phyloP scores from a whole-genome alignment of 1,140 invertebrate genomes.

The Trichonephila clavipes region DNA sequence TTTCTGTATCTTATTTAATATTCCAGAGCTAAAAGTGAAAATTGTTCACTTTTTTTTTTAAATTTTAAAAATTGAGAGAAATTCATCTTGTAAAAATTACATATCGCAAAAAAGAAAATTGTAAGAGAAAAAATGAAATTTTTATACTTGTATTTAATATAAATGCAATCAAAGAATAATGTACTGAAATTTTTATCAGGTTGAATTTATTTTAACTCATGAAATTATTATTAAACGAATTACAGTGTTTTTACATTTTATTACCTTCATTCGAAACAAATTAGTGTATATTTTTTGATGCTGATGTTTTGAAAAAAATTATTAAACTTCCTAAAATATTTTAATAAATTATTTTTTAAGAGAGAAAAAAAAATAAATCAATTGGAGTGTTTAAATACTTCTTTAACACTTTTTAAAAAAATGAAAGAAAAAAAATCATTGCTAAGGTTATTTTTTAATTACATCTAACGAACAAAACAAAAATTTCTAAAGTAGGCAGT shows the following conservation, averaged over 20 bases:
- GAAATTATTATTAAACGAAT: not conserved
- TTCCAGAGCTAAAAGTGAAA: constrained; percentile 1
- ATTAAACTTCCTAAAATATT: not conserved
- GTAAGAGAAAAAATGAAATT: not conserved
- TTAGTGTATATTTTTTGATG: constrained; percentile 5
- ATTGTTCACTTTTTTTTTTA: constrained; percentile 8
- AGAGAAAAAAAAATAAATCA: not conserved
- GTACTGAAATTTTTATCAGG: not conserved
- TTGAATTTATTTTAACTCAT: not conserved
- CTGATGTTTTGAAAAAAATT: not conserved
- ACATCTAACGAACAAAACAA: not conserved
- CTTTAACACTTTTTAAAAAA: not conserved
- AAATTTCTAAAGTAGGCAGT: not conserved
- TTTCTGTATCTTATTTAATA: constrained; percentile 52
- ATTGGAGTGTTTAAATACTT: not conserved
- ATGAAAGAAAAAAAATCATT: not conserved
- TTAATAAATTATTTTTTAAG: not conserved
- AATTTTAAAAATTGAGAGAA: not conserved
- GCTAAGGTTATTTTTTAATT: not conserved
- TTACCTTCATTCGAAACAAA: not conserved
- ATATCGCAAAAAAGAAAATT: constrained; percentile 25
- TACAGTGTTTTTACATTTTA: too few relatives aligned
- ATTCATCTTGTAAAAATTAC: constrained; percentile 6
- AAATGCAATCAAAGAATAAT: not conserved
- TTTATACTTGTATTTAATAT: constrained; percentile 1